Conservation (phyloP, 1,140 invertebrate genomes). For the Cyclina sinensis region DNA sequence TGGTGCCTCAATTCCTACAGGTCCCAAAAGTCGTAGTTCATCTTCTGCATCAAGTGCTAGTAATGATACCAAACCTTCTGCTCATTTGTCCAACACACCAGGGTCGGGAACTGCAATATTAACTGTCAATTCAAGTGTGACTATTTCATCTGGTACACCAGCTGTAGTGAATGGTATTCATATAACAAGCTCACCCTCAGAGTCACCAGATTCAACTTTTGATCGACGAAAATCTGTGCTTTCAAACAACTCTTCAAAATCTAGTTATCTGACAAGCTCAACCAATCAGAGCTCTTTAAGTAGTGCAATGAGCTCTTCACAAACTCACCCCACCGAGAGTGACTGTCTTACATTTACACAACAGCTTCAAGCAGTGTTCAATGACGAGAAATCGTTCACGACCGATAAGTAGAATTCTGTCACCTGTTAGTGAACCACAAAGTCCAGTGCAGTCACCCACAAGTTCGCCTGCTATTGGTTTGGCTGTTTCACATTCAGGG, state of each 20-base stretch:
- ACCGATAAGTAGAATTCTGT: constrained; percentile 88
- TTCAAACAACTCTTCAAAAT: constrained; percentile 92
- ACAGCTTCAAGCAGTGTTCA: constrained; percentile 90
- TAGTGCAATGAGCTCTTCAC: constrained; percentile 66
- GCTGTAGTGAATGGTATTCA: constrained; percentile 74
- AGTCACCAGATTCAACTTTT: constrained; percentile 90
- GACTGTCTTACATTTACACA: constrained; percentile 90
- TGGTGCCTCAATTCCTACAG: constrained; percentile 78
- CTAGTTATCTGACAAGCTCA: constrained; percentile 90
- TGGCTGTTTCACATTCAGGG: not conserved
- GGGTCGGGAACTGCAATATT: constrained; percentile 58
- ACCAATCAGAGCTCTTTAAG: constrained; percentile 88
- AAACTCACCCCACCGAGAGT: constrained; percentile 70
- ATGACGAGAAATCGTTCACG: constrained; percentile 84
- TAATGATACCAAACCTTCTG: constrained; percentile 90
- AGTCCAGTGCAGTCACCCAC: constrained; percentile 94
- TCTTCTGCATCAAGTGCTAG: constrained; percentile 80
- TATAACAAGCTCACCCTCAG: constrained; percentile 83
- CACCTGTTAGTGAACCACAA: constrained; percentile 92
- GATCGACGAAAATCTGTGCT: constrained; percentile 91
- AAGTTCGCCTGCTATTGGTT: constrained; percentile 91
- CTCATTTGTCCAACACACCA: constrained; percentile 65
- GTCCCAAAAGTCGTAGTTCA: constrained; percentile 76
- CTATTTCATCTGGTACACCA: constrained; percentile 74
- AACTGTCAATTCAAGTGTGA: constrained; percentile 63